Evolutionary conservation across 2,113 vertebrate species (phyloP).

Genomic region (Pseudopipra pipra): DNA sequence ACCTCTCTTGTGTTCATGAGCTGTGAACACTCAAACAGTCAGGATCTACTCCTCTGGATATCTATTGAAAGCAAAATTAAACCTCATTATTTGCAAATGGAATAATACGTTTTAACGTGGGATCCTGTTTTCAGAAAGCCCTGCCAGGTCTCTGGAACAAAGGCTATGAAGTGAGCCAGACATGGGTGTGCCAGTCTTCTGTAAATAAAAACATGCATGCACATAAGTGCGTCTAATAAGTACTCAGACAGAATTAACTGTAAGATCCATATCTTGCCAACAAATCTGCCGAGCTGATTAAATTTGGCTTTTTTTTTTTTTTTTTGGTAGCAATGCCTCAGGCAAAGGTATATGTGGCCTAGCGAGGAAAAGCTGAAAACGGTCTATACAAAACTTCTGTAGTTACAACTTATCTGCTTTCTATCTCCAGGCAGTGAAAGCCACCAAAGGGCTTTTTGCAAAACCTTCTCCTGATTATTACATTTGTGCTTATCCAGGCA

Average conservation of each 20-base stretch:
- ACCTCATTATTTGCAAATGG: constrained; percentile 8
- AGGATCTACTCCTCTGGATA: neutral
- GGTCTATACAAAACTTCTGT: neutral
- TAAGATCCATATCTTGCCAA: constrained; percentile 28
- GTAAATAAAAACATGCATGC: constrained; percentile 42
- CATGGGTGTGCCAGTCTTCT: constrained; percentile 26
- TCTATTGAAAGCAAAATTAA: neutral
- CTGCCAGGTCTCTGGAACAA: constrained; percentile 11
- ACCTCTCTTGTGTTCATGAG: neutral
- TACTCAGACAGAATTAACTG: constrained; percentile 34
- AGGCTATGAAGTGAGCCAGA: constrained; percentile 5
- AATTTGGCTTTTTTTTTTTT: neutral
- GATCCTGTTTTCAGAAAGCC: neutral
- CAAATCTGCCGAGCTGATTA: neutral
- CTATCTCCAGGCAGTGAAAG: neutral
- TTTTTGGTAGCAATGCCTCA: neutral
- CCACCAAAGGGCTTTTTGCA: neutral
- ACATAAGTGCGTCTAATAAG: neutral
- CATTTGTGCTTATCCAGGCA: neutral
- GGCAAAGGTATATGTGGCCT: constrained; percentile 7
- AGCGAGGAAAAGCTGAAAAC: constrained; percentile 22
- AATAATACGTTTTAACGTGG: neutral
- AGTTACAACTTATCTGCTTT: neutral
- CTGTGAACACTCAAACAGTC: neutral
- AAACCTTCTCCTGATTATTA: neutral